Base-by-base conservation (phyloP, 2,797 vertebrate species). In the Gymnothorax reevesii region DNA sequence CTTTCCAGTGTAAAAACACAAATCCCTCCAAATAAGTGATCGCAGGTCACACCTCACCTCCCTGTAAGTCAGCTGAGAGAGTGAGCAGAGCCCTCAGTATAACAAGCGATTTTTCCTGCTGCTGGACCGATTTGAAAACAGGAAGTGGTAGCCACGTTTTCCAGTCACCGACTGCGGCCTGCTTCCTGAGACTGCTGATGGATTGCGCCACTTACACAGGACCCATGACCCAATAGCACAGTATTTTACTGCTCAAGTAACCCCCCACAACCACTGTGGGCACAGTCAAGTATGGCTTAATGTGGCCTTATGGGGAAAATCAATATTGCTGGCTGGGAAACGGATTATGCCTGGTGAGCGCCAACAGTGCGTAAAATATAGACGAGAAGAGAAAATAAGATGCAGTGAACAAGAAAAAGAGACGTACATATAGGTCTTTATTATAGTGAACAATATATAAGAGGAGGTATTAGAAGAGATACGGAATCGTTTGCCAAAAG, bases 121-220 rank as follows among this genome's bases (percentile, higher is more conserved):
- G 75, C 64, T 15, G 49, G 60, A 73, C 83, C n/a, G 64, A 57
- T 84, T 10, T 3, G 71, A 88, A 83, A 94, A 93, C 93, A 94
- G 95, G 93, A 94, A 94, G 89, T 90, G 87, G 91, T 85, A 87
- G 89, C 89, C 12, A 49, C 83, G 66, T 88, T 90, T 86, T 89
- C 90, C 66, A n/a, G 82, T 87, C 89, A 69, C 85, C 3, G 71
- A 55, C 89, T 86, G 85, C 88, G 89, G 82, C 86, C 75, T 4
- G 87, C 90, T 84, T 92, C 92, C 91, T 83, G 90, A 84, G 71
- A 90, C 90, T 4, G 84, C 87, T 89, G 90, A 91, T 89, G 89
- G 88, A 91, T 2, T 71, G 83, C 89, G 89, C 87, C 87, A 88
- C 92, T 93, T 95, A 92, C 94, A 93, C 89, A 89, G 73, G 85